Base-by-base conservation (phyloP, 37 sponge, comb jelly and placozoan genomes). In the Halichondria panicea region DNA sequence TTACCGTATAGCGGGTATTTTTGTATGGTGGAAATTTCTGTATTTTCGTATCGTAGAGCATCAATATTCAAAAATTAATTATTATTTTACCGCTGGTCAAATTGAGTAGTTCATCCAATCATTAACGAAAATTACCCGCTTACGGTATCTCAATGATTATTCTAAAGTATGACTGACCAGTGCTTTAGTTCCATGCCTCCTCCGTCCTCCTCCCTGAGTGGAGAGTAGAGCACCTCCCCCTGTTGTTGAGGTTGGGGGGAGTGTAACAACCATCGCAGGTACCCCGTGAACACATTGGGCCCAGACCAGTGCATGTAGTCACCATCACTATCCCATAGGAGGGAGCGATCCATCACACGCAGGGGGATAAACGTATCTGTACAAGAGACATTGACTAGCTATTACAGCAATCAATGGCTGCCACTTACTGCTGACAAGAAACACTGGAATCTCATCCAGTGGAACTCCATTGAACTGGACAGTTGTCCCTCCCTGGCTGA, bases 391-490 rank as follows among this genome's bases (percentile, higher is more conserved):
- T 58, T 58, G 25, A 7, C 12, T 6, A 21, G n/a, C 60, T n/a
- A 58, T 58, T 48, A 2, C 6, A 5, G 42, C 27, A 4, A 21
- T 55, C 57, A 21, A 66, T 7, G 19, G 30, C 5, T 1, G 40
- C 36, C 3, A 35, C 66, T 68, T 75, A 89, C 92, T 76, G 38
- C 62, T 71, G 44, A 36, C 68, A 30, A 76, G 35, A 35, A 91
- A 91, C 4, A 77, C 92, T 27, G 83, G 77, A 46, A 63, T 86
- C 25, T 74, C 63, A 15, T 81, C 83, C 63, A 91, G 75, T 30
- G 85, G 67, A 1, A 76, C 43, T 0, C 43, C 52, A 3, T 22
- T 75, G 41, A 86, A 78, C 28, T 28, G 34, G 24, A 18, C 21
- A 13, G 63, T 72, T 6, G 88, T 73, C 11, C 83, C 83, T 24